Base-by-base conservation (phyloP, 2,113 vertebrate genomes). In the Oryzias melastigma region DNA sequence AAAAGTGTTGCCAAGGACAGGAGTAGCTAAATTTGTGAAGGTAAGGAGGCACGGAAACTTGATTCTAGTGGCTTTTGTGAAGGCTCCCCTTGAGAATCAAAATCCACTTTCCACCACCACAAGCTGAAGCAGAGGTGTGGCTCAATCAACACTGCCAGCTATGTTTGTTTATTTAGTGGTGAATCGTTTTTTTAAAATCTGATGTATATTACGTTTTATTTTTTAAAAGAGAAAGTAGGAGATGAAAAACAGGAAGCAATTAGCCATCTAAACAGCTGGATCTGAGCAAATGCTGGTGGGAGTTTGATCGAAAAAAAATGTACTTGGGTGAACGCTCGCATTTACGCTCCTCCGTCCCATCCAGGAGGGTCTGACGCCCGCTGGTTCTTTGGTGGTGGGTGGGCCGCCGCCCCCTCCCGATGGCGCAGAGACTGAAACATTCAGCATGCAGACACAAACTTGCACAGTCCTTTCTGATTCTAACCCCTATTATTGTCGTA, bases 111-210 rank as follows among this genome's bases (percentile, higher is more conserved):
- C 10, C 35, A 35, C 35, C 35, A 35, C 35, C 35, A 35, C 35
- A 35, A 10, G 35, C 35, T 35, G 35, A 35, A 35, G 35, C 35
- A 35, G 35, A 35, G 10, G 35, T 35, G 35, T 35, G 35, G 35
- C 35, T 35, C 35, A 35, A 3, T 35, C 8, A 13, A 35, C 35
- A 35, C 35, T 35, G 35, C 35, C 35, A 35, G 35, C 35, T 35
- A 35, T 35, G 10, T 81, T 65, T 2, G 44, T 83, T 77, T 70
- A 70, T 67, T 53, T 82, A 63, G 76, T 74, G 85, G 73, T 84
- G 71, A 82, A 78, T 78, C 40, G 73, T 83, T 62, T 78, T 79
- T 80, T 22, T 85, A 83, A 81, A 75, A 87, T 86, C 88, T 77
- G 64, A 70, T 84, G 87, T 79, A 80, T 66, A 71, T 61, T 18